Conservation (phyloP, 2,113 vertebrate species). For the Myrmecobius fasciatus region DNA sequence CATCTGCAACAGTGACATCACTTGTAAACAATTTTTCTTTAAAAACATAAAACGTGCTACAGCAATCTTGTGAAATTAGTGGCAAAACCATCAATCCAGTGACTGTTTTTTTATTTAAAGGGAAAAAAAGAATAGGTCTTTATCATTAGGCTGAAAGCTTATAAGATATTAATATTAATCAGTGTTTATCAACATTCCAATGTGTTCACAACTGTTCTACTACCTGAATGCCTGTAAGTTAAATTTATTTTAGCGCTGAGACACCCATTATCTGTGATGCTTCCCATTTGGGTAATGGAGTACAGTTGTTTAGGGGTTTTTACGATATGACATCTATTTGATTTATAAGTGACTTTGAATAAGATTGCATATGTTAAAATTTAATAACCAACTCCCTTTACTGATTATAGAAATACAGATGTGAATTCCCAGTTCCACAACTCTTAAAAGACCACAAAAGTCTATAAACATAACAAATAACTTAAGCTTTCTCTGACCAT, state of each 20-base stretch:
- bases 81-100: conserved; percentile 37
- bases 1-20: no score
- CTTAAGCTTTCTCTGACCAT: background rate
- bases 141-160: conserved; percentile 64
- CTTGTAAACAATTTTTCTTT: background rate
- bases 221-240: conserved; percentile 81
- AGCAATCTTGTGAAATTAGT: conserved; percentile 44
- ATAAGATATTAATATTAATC: conserved; percentile 83
- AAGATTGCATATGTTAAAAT: conserved; percentile 63
- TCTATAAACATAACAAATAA: conserved; percentile 58
- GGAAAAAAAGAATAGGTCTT: conserved; percentile 63
- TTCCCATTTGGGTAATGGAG: conserved; percentile 81
- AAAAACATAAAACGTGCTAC: background rate
- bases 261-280: conserved; percentile 76
- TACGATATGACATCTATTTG: conserved; percentile 79
- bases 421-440: conserved; percentile 52
- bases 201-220: conserved; percentile 82
- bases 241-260: conserved; percentile 82
- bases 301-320: conserved; percentile 81
- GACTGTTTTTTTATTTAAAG: conserved; percentile 30
- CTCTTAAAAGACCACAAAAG: conserved; percentile 43
- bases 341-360: conserved; percentile 82
- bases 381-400: conserved; percentile 58
- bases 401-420: conserved; percentile 59
- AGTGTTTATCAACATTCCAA: conserved; percentile 82